A percentile compares a stretch with the other conserved stretches of the same genome.
phyloP scores from a whole-genome alignment of 2,888 invertebrate species.

The Apamea epomidion region DNA sequence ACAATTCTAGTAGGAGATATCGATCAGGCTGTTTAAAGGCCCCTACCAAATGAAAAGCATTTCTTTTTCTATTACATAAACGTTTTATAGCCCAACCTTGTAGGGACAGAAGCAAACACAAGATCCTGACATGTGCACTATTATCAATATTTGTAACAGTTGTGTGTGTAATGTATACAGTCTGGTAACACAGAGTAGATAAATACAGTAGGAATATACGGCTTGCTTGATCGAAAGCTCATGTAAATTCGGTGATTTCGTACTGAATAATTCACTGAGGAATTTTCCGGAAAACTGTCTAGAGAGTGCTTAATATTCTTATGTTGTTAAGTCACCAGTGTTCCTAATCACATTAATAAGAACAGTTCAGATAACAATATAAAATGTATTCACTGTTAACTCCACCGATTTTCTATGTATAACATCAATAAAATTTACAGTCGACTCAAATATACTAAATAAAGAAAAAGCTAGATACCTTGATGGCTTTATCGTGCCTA shows the following conservation, averaged over 20 bases:
- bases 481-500: neutral
- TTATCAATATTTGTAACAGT: slow-evolving; percentile 67
- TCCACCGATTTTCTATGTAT: neutral
- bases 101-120: slow-evolving; percentile 49
- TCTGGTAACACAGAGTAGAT: slow-evolving; percentile 15
- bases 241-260: too few relatives aligned
- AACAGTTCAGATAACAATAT: neutral
- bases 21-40: slow-evolving; percentile 16
- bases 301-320: neutral
- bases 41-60: slow-evolving; percentile 29
- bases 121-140: slow-evolving; percentile 50
- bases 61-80: slow-evolving; percentile 44
- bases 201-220: neutral
- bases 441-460: neutral
- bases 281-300: neutral
- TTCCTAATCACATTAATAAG: neutral
- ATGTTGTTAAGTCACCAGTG: neutral
- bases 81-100: slow-evolving; percentile 49
- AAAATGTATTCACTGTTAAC: neutral
- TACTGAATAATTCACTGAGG: neutral
- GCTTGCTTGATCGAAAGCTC: neutral
- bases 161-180: slow-evolving; percentile 30
- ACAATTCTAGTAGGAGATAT: slow-evolving; percentile 20
- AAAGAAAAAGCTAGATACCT: neutral
- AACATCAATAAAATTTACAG: neutral